A percentile compares a stretch with the other conserved stretches of the same genome.
Conservation (phyloP, 2,888 invertebrate species). For the Parnassius mnemosyne region DNA sequence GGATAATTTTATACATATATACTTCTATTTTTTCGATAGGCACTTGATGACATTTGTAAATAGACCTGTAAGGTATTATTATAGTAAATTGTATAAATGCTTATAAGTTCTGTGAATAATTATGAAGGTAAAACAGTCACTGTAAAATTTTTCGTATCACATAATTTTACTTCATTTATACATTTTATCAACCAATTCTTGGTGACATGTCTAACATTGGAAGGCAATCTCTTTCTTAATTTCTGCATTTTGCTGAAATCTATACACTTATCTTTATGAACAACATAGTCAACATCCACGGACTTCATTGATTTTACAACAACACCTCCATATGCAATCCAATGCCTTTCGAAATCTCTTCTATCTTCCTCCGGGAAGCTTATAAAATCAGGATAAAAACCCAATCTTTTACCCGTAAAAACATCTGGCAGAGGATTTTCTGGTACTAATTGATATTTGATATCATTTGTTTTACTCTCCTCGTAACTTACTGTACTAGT, state of each 20-base stretch:
- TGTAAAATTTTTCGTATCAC: conserved; percentile 53
- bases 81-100: background rate
- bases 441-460: conserved; percentile 41
- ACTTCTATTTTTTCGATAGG: no score
- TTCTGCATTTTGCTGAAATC: conserved; percentile 50
- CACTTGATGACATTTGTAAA: no score
- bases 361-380: conserved; percentile 63
- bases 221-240: conserved; percentile 46
- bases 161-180: conserved; percentile 57
- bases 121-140: conserved; percentile 49
- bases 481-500: conserved; percentile 1
- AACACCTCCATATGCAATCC: conserved; percentile 82
- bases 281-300: conserved; percentile 59
- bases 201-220: conserved; percentile 55
- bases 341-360: conserved; percentile 76
- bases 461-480: conserved; percentile 26
- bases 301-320: conserved; percentile 60
- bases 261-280: conserved; percentile 56
- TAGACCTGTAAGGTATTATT: no score
- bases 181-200: conserved; percentile 66
- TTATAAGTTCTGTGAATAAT: conserved; percentile 18
- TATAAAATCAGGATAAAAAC: conserved; percentile 72
- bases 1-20: no score
- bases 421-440: conserved; percentile 61
- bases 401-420: conserved; percentile 57